Evolutionary conservation across 2,888 invertebrate genomes (phyloP).

Genomic region (Capitulum mitella): DNA sequence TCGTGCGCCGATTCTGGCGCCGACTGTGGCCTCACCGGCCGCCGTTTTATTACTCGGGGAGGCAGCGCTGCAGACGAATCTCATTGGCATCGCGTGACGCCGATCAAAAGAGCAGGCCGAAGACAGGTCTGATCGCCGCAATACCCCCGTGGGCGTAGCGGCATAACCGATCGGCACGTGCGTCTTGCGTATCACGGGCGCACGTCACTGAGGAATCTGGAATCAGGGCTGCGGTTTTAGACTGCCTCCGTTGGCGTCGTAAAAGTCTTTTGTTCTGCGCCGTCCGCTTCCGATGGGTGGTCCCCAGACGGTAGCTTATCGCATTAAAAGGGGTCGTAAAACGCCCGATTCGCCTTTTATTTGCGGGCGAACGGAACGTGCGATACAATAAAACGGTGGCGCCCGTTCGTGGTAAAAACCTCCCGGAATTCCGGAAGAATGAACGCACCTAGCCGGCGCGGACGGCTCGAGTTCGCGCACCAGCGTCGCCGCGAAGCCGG

Average conservation of each 20-base stretch:
- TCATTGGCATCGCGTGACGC: neutral
- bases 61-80: neutral
- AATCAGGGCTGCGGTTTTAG: neutral
- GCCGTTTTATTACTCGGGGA: neutral
- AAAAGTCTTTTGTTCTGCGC: neutral
- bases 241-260: neutral
- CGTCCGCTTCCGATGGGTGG: neutral
- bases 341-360: neutral
- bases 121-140: no score
- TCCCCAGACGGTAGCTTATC: neutral
- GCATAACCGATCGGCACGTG: no score
- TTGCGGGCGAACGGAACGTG: neutral
- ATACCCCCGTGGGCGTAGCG: no score
- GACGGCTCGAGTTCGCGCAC: neutral
- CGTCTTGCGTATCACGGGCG: neutral
- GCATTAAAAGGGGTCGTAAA: slow-evolving; percentile 7
- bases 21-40: neutral
- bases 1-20: no score
- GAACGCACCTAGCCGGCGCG: neutral
- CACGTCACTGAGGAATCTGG: neutral
- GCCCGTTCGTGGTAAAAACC: neutral
- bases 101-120: no score
- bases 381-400: neutral
- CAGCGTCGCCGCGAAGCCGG: no score
- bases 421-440: neutral